phyloP scores from a whole-genome alignment of 2,888 invertebrate species.

The Operophtera brumata region DNA sequence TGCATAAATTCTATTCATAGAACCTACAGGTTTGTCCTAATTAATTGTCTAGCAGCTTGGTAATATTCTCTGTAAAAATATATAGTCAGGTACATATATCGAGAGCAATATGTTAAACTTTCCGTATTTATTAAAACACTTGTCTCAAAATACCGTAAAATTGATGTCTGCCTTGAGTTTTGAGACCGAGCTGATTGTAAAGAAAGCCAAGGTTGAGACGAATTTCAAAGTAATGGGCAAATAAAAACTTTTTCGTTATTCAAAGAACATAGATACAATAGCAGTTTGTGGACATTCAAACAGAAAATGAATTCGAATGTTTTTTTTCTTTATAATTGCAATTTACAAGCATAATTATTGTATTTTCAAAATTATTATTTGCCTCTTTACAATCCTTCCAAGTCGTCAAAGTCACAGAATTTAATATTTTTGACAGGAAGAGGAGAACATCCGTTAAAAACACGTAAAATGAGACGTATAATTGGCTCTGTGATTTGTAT shows the following conservation, averaged over 20 bases:
- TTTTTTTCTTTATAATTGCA: too few relatives aligned
- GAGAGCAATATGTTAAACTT: neutral
- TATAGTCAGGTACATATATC: neutral
- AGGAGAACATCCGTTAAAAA: neutral
- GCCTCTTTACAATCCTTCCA: too few relatives aligned
- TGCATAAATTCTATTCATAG: neutral
- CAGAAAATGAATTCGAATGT: too few relatives aligned
- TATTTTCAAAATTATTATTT: too few relatives aligned
- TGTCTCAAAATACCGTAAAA: slow-evolving; percentile 44
- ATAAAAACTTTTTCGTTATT: neutral
- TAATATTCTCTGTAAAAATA: neutral
- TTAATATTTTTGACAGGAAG: too few relatives aligned
- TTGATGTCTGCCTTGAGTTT: slow-evolving; percentile 36
- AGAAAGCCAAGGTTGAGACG: slow-evolving; percentile 52
- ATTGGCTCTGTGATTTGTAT: neutral
- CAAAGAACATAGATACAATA: too few relatives aligned
- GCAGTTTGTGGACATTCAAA: too few relatives aligned
- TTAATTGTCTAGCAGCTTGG: neutral
- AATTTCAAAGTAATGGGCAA: slow-evolving; percentile 30
- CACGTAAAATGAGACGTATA: neutral
- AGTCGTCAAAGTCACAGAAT: too few relatives aligned
- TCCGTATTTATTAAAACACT: neutral
- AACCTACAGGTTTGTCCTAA: too few relatives aligned
- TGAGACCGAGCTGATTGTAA: slow-evolving; percentile 41
- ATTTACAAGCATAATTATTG: too few relatives aligned